Base-by-base conservation (phyloP, 2,797 vertebrate genomes). In the Bovichtus diacanthus region DNA sequence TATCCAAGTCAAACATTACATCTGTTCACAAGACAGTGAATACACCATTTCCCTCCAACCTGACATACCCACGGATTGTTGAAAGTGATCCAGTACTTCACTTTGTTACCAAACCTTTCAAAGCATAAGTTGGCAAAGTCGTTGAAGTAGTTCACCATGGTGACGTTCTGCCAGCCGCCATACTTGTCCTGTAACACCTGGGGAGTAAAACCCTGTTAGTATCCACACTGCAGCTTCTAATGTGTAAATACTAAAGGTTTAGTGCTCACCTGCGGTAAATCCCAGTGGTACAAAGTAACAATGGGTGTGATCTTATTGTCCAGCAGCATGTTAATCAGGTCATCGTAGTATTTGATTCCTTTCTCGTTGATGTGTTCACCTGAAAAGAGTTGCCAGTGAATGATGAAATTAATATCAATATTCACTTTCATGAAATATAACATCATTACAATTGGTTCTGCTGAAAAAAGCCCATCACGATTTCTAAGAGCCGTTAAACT, bases 31-130 rank as follows among this genome's bases (percentile, higher is more conserved):
- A 8, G 25, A 27, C 50, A 21, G 39, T 13, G 43, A 74, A 56
- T 0, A 8, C 69, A 47, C 23, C 46, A 0, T 47, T 18, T 21
- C 36, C 13, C 16, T 2, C 16, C 43, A 3, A 0, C 25, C 39
- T 1, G 6, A 86, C 94, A 60, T 94, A 99, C 97, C 97, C 95
- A 96, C 2, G 96, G 97, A 5, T 97, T 96, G 81, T 94, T 97
- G 87, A 98, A 99, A 0, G 97, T 98, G 79, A 98, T 95, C 97
- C 97, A 97, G 61, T 96, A 89, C 85, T 97, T 98, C 83, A 99
- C 96, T 36, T 94, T 92, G 80, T 96, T 96, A 0, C 97, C 97
- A 84, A 97, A 98, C 74, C 92, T 94, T 82, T 97, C 96, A 49
- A 98, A 99, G 82, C 97, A 98, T 51, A 98, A 85, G 72, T 96